Evolutionary conservation across 1,140 invertebrate species (phyloP).

Genomic region (Ooceraea biroi): DNA sequence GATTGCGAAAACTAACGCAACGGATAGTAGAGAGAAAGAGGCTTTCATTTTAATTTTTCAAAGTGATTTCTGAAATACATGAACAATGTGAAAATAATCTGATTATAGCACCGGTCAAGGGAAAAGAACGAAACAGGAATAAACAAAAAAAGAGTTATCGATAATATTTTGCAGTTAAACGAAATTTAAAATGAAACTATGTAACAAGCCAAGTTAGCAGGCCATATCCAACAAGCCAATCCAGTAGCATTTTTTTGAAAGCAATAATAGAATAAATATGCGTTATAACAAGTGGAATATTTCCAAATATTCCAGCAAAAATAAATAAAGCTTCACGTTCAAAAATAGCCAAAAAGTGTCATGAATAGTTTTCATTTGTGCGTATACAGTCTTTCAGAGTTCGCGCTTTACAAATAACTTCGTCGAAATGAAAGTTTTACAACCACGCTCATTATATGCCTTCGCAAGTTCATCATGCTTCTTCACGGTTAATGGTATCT

Average conservation of each 20-base stretch:
- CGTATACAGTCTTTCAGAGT: neutral
- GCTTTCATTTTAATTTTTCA: no score
- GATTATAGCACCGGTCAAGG: no score
- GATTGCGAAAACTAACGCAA: neutral
- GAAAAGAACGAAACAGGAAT: no score
- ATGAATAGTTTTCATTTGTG: neutral
- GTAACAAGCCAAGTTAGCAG: neutral
- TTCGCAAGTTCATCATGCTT: neutral
- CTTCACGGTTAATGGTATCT: neutral
- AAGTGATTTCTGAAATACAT: no score
- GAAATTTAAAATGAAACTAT: neutral
- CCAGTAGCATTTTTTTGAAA: neutral
- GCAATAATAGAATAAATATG: neutral
- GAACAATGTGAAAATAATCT: no score
- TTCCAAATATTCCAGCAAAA: neutral
- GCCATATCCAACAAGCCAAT: no score
- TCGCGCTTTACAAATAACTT: no score
- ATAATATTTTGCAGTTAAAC: no score
- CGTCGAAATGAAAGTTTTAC: neutral
- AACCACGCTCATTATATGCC: neutral
- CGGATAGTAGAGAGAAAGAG: no score
- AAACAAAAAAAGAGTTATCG: no score
- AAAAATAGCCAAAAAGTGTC: neutral
- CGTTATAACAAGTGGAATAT: neutral
- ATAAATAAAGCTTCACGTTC: slow-evolving; percentile 8